These are phyloP conservation scores for Mactromeris polynyma DNA, from an alignment of 2,888 invertebrate species.

Conservation along the genomic window DNA sequence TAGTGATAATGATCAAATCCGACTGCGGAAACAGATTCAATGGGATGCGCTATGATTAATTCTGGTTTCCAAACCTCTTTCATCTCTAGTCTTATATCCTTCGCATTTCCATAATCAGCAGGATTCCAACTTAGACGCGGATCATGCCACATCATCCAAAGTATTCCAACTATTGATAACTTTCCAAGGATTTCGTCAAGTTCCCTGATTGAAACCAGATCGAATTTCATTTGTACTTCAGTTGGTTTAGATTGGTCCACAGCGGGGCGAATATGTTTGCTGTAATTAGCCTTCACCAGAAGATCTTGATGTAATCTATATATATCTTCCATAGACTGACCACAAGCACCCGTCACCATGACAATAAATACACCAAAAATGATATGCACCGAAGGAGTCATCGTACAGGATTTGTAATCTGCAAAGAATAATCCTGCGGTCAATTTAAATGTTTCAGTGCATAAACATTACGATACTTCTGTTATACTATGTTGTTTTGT, in stretches of 20 bases:
- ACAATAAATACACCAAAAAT: not conserved
- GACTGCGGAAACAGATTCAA: slow-evolving; percentile 21
- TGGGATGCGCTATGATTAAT: slow-evolving; percentile 53
- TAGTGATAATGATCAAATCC: slow-evolving; percentile 36
- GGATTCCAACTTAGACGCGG: slow-evolving; percentile 59
- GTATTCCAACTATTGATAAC: slow-evolving; percentile 59
- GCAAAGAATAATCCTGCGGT: not conserved
- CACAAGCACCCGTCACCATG: not conserved
- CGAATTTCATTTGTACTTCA: slow-evolving; percentile 43
- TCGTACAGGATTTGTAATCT: not conserved
- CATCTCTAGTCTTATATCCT: slow-evolving; percentile 32
- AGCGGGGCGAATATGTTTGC: slow-evolving; percentile 55
- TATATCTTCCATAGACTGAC: slow-evolving; percentile 28
- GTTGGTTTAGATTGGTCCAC: slow-evolving; percentile 42
- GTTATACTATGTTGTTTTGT: too few species aligned
- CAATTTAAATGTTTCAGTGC: too few species aligned
- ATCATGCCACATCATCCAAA: slow-evolving; percentile 63
- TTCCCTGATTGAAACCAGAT: slow-evolving; percentile 57
- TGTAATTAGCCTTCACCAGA: not conserved
- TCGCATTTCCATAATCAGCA: slow-evolving; percentile 27
- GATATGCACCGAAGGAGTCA: not conserved
- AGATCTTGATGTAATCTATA: not conserved
- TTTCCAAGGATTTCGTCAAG: slow-evolving; percentile 64
- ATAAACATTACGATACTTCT: too few species aligned
- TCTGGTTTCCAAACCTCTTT: slow-evolving; percentile 67